A percentile compares a stretch with the other conserved stretches of the same genome.
These are phyloP conservation scores for Sminthurides bifidus DNA, from an alignment of 1,140 invertebrate species.

Conservation along the genomic window DNA sequence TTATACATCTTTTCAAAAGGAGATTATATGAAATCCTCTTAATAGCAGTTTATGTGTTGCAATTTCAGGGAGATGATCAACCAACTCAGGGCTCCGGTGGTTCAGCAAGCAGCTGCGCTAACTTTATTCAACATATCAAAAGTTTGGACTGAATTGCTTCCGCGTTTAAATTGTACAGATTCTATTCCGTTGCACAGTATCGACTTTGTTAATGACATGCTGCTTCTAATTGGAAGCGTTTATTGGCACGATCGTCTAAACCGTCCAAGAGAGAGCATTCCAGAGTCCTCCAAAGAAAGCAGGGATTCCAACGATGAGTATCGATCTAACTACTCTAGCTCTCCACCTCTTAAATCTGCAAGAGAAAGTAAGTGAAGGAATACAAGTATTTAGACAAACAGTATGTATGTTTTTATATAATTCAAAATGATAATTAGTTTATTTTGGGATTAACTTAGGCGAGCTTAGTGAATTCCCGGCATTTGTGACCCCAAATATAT, in stretches of 20 bases:
- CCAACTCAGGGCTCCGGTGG: conserved; percentile 8
- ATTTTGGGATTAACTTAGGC: background rate
- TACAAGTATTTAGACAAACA: too few relatives aligned
- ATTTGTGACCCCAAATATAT: conserved; percentile 24
- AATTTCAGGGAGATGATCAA: conserved; percentile 12
- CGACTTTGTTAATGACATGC: conserved; percentile 12
- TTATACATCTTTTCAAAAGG: too few relatives aligned
- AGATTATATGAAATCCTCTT: too few relatives aligned
- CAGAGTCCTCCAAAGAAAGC: background rate
- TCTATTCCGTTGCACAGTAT: background rate
- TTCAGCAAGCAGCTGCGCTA: conserved; percentile 14
- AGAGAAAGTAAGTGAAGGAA: too few relatives aligned
- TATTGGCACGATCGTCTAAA: conserved; percentile 14
- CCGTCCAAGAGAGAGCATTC: background rate
- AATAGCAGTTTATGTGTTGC: too few relatives aligned
- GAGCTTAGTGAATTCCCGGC: background rate
- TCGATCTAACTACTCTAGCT: background rate
- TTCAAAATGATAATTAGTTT: background rate
- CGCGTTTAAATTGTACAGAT: background rate
- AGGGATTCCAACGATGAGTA: background rate
- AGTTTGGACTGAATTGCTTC: conserved; percentile 5
- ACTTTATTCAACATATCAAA: conserved; percentile 13
- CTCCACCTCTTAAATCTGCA: background rate
- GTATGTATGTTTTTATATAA: background rate
- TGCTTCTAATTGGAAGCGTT: conserved; percentile 6